Evolutionary conservation across 2,888 invertebrate species (phyloP), one percentile per base, ranked within the genome.

Genomic region (Pammene aurita): DNA sequence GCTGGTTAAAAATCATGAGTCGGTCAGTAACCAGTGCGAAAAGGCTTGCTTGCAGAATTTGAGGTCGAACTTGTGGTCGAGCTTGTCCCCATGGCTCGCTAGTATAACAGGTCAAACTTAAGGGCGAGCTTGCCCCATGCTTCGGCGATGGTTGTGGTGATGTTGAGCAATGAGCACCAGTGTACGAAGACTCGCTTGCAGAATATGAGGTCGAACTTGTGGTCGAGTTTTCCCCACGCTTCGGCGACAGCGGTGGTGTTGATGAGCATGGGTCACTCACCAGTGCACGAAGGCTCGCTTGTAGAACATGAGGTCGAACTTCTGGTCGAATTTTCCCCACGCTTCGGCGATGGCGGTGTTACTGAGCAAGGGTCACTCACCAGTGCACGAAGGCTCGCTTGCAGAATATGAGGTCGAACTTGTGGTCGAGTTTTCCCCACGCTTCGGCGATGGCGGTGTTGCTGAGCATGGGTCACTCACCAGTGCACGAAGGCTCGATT

Each of bases 71-170:
- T 42, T 10, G 11, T 42, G 10, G 7, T 13, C 13, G 13, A 13
- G 42, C 13, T 13, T 42, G 7, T 11, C 42, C 11, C 13, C 13
- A 42, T 1, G 61, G 98, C 98, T 72, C 97, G 93, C 92, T 98
- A 98, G 74, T 96, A 95, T 89, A 96, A 98, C 97, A 98, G 94
- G 90, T 98, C 96, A 69, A 98, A 94, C 82, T 97, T 96, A 73
- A 98, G 94, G 90, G 98, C 96, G 70, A 98, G 94, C 82, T 97
- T 96, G 73, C 95, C 95, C 96, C 97, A 98, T 60, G 97, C 97
- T 80, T 97, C 96, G 13, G 96, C 95, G 80, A 46, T n/a, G 7
- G 5, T 7, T 7, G 14, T 48, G 48, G 9, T n/a, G 48, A 0
- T 48, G 38, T 6, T 9, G 38, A 38, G 38, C 0, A 26, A 38